A percentile compares a stretch with the other conserved stretches of the same genome.
Evolutionary conservation across 1,140 invertebrate genomes (phyloP).

Genomic region (Hylaeus anthracinus): DNA sequence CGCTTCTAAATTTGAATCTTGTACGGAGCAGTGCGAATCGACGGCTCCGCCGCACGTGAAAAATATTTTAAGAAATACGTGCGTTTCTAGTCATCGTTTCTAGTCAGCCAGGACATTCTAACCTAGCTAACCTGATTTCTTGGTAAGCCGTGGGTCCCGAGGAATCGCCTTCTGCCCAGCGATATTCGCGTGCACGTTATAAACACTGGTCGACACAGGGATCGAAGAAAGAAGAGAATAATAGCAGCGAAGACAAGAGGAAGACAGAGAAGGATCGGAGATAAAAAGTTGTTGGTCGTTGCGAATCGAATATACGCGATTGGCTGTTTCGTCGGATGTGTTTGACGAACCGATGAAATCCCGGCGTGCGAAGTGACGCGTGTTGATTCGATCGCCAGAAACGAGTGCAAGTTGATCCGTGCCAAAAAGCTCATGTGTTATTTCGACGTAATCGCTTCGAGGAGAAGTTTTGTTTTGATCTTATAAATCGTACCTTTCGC

Average conservation of each 20-base stretch:
- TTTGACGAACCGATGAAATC: constrained; percentile 31
- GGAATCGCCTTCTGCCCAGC: neutral
- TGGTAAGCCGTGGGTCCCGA: constrained; percentile 22
- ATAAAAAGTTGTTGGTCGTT: constrained; percentile 6
- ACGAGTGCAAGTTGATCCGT: constrained; percentile 45
- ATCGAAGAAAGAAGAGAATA: neutral
- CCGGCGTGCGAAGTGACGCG: constrained; percentile 39
- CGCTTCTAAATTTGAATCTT: constrained; percentile 72
- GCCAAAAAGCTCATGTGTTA: constrained; percentile 28
- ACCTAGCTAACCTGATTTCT: constrained; percentile 49
- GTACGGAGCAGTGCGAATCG: constrained; percentile 54
- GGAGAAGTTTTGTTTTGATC: constrained; percentile 62
- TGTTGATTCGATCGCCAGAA: constrained; percentile 33
- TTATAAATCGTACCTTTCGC: constrained; percentile 50
- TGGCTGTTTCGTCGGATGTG: neutral
- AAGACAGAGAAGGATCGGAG: neutral
- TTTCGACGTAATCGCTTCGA: constrained; percentile 10
- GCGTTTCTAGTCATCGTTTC: constrained; percentile 73
- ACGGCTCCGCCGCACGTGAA: constrained; percentile 52
- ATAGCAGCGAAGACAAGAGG: neutral
- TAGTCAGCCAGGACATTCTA: constrained; percentile 65
- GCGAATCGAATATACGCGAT: constrained; percentile 15
- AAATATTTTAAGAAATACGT: constrained; percentile 71
- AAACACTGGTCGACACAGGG: neutral
- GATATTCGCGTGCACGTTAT: neutral